phyloP scores from a whole-genome alignment of 1,140 invertebrate genomes.

The Orchesella cincta region DNA sequence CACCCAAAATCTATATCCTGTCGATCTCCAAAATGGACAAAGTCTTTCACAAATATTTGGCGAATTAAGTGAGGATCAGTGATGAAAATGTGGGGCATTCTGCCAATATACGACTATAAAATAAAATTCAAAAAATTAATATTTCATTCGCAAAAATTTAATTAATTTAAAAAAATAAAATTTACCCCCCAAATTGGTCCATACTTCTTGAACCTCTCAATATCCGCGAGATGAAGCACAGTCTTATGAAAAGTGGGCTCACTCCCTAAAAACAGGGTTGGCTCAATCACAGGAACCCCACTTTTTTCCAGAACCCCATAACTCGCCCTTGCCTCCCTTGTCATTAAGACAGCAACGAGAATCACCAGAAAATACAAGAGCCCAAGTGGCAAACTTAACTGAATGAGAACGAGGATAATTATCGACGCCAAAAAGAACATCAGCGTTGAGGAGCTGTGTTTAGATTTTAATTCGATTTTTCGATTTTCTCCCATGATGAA shows the following conservation, averaged over 20 bases:
- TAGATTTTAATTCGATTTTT: too few species aligned
- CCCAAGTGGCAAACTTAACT: too few species aligned
- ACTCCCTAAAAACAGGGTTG: not conserved
- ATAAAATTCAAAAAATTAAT: conserved; percentile 12
- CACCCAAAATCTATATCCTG: conserved; percentile 23
- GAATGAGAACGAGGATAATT: too few species aligned
- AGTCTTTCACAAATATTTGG: conserved; percentile 20
- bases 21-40: conserved; percentile 23
- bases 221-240: not conserved
- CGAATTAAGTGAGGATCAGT: conserved; percentile 29
- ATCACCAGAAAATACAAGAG: too few species aligned
- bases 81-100: conserved; percentile 31
- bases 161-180: not conserved
- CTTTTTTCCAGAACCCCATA: conserved; percentile 35
- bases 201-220: conserved; percentile 13
- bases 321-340: conserved; percentile 24
- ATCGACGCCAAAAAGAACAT: too few species aligned
- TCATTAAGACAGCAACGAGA: too few species aligned
- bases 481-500: too few species aligned
- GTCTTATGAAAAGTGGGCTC: not conserved
- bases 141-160: not conserved
- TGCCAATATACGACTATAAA: not conserved
- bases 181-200: not conserved
- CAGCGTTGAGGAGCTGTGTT: too few species aligned
- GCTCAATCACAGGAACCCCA: conserved; percentile 7